Evolutionary conservation across 2,113 vertebrate species (phyloP).

Genomic region (Mirounga angustirostris): DNA sequence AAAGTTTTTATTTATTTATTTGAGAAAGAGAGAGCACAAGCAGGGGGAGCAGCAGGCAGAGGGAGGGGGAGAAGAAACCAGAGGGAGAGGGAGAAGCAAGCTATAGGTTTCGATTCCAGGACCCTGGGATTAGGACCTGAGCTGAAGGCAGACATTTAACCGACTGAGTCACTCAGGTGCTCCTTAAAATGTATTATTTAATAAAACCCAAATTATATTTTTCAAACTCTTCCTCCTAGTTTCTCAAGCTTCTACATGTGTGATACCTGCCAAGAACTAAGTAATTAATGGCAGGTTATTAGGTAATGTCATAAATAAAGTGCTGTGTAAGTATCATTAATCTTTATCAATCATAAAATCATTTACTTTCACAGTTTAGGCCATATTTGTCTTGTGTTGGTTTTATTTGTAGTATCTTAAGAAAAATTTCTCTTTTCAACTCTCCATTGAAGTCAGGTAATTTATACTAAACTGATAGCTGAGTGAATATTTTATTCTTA

Average conservation of each 20-base stretch:
- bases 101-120: no score
- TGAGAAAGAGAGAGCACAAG: no score
- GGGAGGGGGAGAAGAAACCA: no score
- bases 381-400: not conserved
- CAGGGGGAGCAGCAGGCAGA: no score
- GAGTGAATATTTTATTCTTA: slow-evolving; percentile 16
- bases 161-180: no score
- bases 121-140: no score
- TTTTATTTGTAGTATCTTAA: slow-evolving; percentile 6
- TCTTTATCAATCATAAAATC: slow-evolving; percentile 1
- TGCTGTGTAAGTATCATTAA: not conserved
- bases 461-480: not conserved
- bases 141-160: no score
- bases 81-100: no score
- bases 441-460: not conserved
- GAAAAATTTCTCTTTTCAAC: not conserved
- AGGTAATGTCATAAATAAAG: not conserved
- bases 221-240: not conserved
- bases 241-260: not conserved
- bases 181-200: not conserved
- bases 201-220: slow-evolving; percentile 3
- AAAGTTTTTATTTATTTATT: no score
- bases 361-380: slow-evolving; percentile 13
- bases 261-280: not conserved
- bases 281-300: not conserved